Percentiles rank a stretch among this genome's conserved stretches.
Conservation (phyloP, 2,797 vertebrate genomes). For the Enteromius paludinosus region DNA sequence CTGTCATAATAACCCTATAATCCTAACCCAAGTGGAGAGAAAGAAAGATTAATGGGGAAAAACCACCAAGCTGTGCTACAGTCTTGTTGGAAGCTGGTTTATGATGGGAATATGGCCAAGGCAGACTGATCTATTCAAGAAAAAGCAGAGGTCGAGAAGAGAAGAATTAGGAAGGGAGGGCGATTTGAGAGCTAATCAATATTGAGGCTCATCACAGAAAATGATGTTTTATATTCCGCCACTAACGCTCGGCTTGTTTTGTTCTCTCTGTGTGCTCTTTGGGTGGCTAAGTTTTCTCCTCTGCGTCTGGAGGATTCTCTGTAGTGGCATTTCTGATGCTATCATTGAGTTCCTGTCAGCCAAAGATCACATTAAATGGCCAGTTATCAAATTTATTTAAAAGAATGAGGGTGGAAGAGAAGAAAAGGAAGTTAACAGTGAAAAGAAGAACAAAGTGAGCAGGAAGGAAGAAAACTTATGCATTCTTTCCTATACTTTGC, state of each 20-base stretch:
- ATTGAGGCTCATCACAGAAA: constrained; percentile 52
- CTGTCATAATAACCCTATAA: not conserved
- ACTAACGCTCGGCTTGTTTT: constrained; percentile 42
- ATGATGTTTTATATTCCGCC: constrained; percentile 55
- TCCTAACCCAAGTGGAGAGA: constrained; percentile 41
- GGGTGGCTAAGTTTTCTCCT: constrained; percentile 44
- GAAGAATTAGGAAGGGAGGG: constrained; percentile 43
- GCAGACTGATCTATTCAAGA: constrained; percentile 50
- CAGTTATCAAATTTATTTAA: constrained; percentile 46
- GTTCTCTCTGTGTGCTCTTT: constrained; percentile 53
- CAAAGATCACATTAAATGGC: constrained; percentile 47
- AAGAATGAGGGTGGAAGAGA: constrained; percentile 14
- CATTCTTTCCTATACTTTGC: not conserved
- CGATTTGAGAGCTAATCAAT: constrained; percentile 57
- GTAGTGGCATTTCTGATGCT: constrained; percentile 58
- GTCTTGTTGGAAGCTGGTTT: constrained; percentile 68
- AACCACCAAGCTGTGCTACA: constrained; percentile 62
- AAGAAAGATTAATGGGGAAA: constrained; percentile 65
- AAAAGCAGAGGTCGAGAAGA: constrained; percentile 47
- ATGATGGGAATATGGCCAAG: constrained; percentile 29
- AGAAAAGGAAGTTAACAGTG: constrained; percentile 27
- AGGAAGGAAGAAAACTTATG: not conserved
- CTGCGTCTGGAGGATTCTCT: constrained; percentile 35
- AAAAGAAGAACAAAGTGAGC: not conserved
- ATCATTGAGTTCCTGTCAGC: constrained; percentile 56